Evolutionary conservation across 2,113 vertebrate species (phyloP), one percentile per base, ranked within the genome.

Genomic region (Ramphastos sulfuratus): DNA sequence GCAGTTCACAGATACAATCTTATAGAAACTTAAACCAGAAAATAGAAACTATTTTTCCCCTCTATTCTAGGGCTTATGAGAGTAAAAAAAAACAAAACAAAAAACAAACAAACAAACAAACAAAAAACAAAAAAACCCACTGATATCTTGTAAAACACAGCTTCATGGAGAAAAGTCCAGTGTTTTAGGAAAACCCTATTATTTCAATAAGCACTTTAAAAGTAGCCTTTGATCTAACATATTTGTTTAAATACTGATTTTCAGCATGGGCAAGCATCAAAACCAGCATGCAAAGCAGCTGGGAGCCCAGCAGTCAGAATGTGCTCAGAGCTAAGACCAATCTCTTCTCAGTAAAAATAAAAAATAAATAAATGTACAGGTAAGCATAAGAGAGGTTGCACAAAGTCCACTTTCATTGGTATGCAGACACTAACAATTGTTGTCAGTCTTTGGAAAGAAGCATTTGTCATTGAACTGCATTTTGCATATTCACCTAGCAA

Each of bases 391-490:
- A 56, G 23, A 58, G 75, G 27, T 20, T 55, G 10, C 10, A 12
- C 14, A 16, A 44, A 35, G 10, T 9, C 5, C 1, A 16, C 5
- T 30, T 48, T 7, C 10, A 25, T 2, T 24, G 50, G 28, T n/a
- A 33, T 5, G 12, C 6, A 5, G 25, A 46, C 7, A 15, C 10
- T 5, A 63, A 14, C 39, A 8, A 20, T 13, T 28, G 33, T 7
- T 0, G 5, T 17, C 23, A 37, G 17, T 33, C 42, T 64, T 33
- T 55, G 27, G 30, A 69, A 54, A 78, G 16, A 13, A 50, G 10
- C 14, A 16, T 27, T 54, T 28, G 6, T 16, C 31, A 35, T 2
- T 54, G 10, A 79, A 37, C 0, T 63, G 21, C 0, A 0, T n/a
- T 8, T 23, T 55, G 21, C 2, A 0, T 30, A 30, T 16, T 85